These are phyloP conservation scores for Distichodus sexfasciatus DNA, from an alignment of 2,797 vertebrate species.

Conservation along the genomic window DNA sequence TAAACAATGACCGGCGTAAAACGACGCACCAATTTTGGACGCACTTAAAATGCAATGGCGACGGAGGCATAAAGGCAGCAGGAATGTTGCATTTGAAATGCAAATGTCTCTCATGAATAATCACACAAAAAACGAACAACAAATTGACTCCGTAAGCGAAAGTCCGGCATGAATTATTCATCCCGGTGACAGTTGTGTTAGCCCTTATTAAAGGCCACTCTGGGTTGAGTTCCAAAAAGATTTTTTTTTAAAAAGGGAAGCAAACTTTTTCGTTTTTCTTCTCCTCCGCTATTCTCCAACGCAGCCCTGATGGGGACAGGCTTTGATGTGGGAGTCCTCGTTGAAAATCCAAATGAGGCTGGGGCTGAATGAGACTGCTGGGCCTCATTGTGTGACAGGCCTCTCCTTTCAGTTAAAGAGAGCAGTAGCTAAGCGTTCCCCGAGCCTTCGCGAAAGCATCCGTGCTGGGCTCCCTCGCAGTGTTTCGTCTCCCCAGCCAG, in stretches of 20 bases:
- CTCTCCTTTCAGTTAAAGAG: constrained; percentile 62
- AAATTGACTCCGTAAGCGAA: constrained; percentile 53
- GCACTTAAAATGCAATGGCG: constrained; percentile 14
- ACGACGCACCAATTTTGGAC: neutral
- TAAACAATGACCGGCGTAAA: neutral
- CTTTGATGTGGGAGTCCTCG: constrained; percentile 61
- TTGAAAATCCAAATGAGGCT: constrained; percentile 59
- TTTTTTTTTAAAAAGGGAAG: constrained; percentile 29
- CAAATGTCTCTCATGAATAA: constrained; percentile 47
- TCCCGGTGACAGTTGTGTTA: constrained; percentile 50
- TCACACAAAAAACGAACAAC: constrained; percentile 48
- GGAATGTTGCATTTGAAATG: constrained; percentile 30
- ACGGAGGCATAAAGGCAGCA: neutral
- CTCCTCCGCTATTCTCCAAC: constrained; percentile 44
- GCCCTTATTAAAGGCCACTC: constrained; percentile 51
- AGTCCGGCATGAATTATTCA: constrained; percentile 59
- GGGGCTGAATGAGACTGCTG: constrained; percentile 65
- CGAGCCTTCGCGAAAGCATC: constrained; percentile 61
- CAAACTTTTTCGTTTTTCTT: constrained; percentile 38
- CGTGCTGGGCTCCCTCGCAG: constrained; percentile 52
- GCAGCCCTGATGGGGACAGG: constrained; percentile 46
- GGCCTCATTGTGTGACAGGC: constrained; percentile 65
- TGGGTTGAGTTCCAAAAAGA: constrained; percentile 45
- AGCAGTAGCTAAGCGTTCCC: constrained; percentile 67
- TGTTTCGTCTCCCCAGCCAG: constrained; percentile 41